phyloP scores from a whole-genome alignment of 2,113 vertebrate genomes.

The Hydrolagus affinis region DNA sequence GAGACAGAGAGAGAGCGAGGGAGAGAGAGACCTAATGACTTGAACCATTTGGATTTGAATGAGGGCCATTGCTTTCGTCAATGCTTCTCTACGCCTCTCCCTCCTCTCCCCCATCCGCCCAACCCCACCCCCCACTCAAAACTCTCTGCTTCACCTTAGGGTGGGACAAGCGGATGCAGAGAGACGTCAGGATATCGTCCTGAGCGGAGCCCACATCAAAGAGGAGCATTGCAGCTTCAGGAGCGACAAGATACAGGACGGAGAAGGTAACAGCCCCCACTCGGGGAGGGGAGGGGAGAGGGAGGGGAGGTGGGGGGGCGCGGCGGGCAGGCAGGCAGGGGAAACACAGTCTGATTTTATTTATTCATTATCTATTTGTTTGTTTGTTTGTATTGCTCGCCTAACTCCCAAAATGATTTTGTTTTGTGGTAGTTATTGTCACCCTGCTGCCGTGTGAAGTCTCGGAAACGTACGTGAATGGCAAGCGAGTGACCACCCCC shows the following conservation, averaged over 20 bases:
- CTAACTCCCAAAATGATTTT: not conserved
- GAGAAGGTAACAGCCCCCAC: slow-evolving; percentile 74
- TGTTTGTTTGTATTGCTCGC: no score
- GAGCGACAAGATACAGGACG: slow-evolving; percentile 77
- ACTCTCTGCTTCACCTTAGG: slow-evolving; percentile 48
- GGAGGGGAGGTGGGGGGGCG: no score
- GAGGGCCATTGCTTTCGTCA: not conserved
- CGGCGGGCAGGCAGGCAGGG: no score
- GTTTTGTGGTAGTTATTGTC: slow-evolving; percentile 70
- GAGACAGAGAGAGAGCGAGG: no score
- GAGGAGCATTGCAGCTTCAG: slow-evolving; percentile 94
- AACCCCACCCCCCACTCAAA: not conserved
- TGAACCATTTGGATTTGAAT: not conserved
- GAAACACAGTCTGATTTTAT: no score
- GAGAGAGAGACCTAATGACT: no score
- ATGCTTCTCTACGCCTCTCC: no score
- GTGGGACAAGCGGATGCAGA: slow-evolving; percentile 91
- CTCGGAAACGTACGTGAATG: slow-evolving; percentile 95
- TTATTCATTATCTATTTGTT: not conserved
- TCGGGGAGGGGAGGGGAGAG: no score
- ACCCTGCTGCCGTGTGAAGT: slow-evolving; percentile 84
- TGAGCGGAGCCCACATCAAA: slow-evolving; percentile 92
- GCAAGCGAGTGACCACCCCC: slow-evolving; percentile 79
- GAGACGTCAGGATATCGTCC: slow-evolving; percentile 88
- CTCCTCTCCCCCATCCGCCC: no score